Evolutionary conservation across 2,113 vertebrate species (phyloP), one percentile per base, ranked within the genome.

Genomic region (Cephalopterus ornatus): DNA sequence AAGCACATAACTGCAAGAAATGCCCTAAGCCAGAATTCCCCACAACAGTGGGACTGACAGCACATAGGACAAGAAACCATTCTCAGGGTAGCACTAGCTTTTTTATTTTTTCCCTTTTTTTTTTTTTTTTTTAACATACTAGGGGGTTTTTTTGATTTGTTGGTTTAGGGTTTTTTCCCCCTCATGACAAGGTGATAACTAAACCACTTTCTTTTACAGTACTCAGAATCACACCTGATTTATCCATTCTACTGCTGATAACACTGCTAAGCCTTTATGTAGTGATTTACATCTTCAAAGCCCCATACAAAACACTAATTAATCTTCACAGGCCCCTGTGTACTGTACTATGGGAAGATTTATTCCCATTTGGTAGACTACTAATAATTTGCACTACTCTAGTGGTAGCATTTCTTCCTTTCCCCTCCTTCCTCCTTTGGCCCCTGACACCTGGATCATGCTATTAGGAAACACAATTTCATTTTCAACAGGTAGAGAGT

Each of bases 251-350:
- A 84, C 42, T 93, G 72, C 83, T 79, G 65, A 7, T 94, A 92
- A 92, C 90, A 58, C 52, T 61, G 79, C 50, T 93, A 88, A 94
- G 88, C 77, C 85, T 79, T 94, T 81, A 85, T 4, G 0, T 30
- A 87, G 89, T 58, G 81, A 95, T 95, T 96, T 93, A 91, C 91
- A 96, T 87, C 72, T 95, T 95, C 85, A 97, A 96, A 96, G 76
- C 66, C 73, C 67, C 61, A 85, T 65, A 93, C 62, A 94, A 97
- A 96, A 93, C 61, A 86, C 65, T 92, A 95, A 95, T 93, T 95
- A 94, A 97, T 96, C 89, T 89, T 77, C 81, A 89, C 46, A 92
- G 82, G 82, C 13, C 70, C 42, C 75, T 85, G 72, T 89, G 82
- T 67, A 61, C 85, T 68, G 49, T 91, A 83, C 67, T 89, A 62